Evolutionary conservation across 35 echinoderm and acorn worm species (phyloP).

Genomic region (Ophiothrix spiculata): DNA sequence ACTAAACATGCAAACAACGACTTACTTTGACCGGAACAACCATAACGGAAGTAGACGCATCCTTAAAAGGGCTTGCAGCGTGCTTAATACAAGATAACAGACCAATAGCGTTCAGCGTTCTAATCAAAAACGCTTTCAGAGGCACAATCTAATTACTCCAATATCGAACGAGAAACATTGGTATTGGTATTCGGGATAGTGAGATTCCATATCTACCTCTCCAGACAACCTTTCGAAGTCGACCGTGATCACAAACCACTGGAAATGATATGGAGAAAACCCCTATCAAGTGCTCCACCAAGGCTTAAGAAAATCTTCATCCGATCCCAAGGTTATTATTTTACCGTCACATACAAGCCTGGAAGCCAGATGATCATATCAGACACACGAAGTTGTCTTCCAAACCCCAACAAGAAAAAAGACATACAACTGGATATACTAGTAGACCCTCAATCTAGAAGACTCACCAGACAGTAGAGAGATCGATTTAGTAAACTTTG

Average conservation of each 20-base stretch:
- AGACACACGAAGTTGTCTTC: slow-evolving; percentile 22
- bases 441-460: background rate
- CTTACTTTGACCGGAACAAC: slow-evolving; percentile 4
- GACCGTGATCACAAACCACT: slow-evolving; percentile 21
- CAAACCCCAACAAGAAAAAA: background rate
- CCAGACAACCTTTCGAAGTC: background rate
- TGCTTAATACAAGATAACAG: background rate
- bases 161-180: slow-evolving; percentile 27
- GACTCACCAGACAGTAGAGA: background rate
- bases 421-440: background rate
- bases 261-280: slow-evolving; percentile 42
- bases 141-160: slow-evolving; percentile 24
- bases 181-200: slow-evolving; percentile 16
- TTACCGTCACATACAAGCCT: slow-evolving; percentile 3
- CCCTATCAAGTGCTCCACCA: slow-evolving; percentile 27
- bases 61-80: slow-evolving; percentile 4
- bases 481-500: background rate
- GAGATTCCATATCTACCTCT: slow-evolving; percentile 30
- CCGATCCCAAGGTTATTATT: slow-evolving; percentile 36
- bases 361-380: slow-evolving; percentile 38
- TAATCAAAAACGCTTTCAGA: slow-evolving; percentile 21
- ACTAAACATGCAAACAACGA: slow-evolving; percentile 31
- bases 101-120: slow-evolving; percentile 28
- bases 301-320: slow-evolving; percentile 29
- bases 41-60: slow-evolving; percentile 9